Evolutionary conservation across 1,140 invertebrate species (phyloP).

Genomic region (Pachypsylla venusta): DNA sequence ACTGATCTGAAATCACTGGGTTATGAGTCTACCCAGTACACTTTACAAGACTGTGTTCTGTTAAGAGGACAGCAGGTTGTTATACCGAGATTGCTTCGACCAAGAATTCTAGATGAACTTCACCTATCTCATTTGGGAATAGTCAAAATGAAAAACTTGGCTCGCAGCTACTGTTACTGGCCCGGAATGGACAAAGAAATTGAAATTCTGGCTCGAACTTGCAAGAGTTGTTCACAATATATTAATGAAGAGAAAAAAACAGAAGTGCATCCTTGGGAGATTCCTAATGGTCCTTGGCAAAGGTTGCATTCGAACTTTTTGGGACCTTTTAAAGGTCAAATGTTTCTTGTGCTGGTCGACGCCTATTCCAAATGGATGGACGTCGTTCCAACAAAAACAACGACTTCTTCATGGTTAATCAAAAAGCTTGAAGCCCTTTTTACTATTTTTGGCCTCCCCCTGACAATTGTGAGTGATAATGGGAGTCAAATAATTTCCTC

Average conservation of each 20-base stretch:
- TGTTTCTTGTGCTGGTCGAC: conserved; percentile 33
- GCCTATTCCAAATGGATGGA: conserved; percentile 34
- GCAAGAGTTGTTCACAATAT: conserved; percentile 14
- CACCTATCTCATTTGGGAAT: conserved; percentile 37
- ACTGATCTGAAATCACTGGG: background rate
- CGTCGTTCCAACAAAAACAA: conserved; percentile 18
- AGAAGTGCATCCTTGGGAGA: conserved; percentile 11
- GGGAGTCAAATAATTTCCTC: conserved; percentile 23
- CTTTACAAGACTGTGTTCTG: background rate
- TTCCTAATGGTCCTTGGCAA: conserved; percentile 14
- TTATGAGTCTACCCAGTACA: background rate
- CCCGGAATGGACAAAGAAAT: conserved; percentile 27
- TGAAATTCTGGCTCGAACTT: conserved; percentile 22
- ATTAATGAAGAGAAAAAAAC: conserved; percentile 2
- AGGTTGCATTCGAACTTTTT: conserved; percentile 31
- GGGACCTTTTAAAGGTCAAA: conserved; percentile 28
- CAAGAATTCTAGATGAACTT: conserved; percentile 25
- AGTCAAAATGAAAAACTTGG: conserved; percentile 36
- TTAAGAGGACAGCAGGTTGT: conserved; percentile 18
- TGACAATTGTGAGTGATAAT: conserved; percentile 26
- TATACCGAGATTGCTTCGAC: conserved; percentile 20
- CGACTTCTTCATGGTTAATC: conserved; percentile 12
- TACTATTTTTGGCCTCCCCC: conserved; percentile 20
- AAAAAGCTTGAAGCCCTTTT: conserved; percentile 21
- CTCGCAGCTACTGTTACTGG: conserved; percentile 33